phyloP scores from a whole-genome alignment of 2,797 vertebrate genomes.

The Chlorospingus flavigularis region DNA sequence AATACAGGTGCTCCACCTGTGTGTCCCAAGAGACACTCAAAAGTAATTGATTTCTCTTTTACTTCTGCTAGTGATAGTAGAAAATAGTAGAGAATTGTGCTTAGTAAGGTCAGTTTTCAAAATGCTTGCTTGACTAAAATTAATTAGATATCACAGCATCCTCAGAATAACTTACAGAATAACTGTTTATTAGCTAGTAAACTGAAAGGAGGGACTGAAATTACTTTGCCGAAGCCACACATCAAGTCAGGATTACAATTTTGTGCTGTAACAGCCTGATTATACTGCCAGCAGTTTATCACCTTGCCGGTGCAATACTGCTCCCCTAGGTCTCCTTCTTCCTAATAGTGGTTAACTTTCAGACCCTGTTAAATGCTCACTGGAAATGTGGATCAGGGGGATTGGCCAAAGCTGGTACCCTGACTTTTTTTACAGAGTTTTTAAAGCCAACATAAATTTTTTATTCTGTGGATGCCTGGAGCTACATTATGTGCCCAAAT shows the following conservation, averaged over 20 bases:
- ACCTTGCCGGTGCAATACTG: not conserved
- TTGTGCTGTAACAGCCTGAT: constrained; percentile 30
- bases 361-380: constrained; percentile 21
- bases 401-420: not conserved
- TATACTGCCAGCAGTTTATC: constrained; percentile 42
- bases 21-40: not conserved
- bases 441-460: not conserved
- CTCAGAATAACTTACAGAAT: constrained; percentile 1
- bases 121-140: constrained; percentile 29
- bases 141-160: constrained; percentile 8
- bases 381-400: not conserved
- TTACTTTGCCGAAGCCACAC: constrained; percentile 5
- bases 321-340: constrained; percentile 36
- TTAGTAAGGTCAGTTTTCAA: constrained; percentile 11
- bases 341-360: constrained; percentile 42
- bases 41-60: not conserved
- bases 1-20: not conserved
- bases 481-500: not conserved
- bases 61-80: not conserved
- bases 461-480: not conserved
- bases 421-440: not conserved
- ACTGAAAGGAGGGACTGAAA: constrained; percentile 27
- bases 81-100: constrained; percentile 22
- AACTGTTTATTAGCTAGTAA: constrained; percentile 31
- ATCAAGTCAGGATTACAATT: constrained; percentile 39